These are phyloP conservation scores for Pantherophis vulpinus DNA, from an alignment of 2,797 vertebrate genomes.

Conservation along the genomic window DNA sequence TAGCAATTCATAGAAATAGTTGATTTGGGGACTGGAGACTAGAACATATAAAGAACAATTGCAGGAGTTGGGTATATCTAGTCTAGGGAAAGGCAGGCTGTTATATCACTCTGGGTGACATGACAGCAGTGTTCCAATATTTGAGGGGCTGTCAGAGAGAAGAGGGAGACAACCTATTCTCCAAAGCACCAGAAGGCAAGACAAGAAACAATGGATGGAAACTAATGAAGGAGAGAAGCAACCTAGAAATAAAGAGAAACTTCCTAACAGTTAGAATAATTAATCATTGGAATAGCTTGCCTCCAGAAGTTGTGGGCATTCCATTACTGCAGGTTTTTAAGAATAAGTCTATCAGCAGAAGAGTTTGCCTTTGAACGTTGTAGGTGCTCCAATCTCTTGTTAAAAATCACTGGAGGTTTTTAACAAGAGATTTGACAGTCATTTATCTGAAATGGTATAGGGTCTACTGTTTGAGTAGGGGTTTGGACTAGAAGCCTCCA, in stretches of 20 bases:
- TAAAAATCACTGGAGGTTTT: not conserved
- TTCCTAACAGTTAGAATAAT: too few species aligned
- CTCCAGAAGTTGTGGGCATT: too few species aligned
- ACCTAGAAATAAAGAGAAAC: too few species aligned
- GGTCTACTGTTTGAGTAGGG: not conserved
- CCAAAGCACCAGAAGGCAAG: too few species aligned
- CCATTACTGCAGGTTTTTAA: not conserved
- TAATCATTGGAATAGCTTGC: too few species aligned
- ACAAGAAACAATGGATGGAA: too few species aligned
- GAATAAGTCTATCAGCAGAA: too few species aligned
- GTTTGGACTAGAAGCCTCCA: not conserved
- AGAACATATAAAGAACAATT: not conserved
- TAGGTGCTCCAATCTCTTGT: too few species aligned
- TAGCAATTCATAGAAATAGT: not conserved
- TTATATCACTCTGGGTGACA: not conserved
- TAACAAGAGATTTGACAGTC: not conserved
- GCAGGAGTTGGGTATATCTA: not conserved
- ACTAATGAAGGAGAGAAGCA: too few species aligned
- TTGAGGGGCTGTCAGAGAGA: not conserved
- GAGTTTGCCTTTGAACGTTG: too few species aligned
- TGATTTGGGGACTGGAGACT: not conserved
- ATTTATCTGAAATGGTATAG: not conserved
- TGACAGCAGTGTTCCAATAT: not conserved
- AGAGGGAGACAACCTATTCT: too few species aligned
- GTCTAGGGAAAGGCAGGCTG: not conserved